Conservation (phyloP, 2,113 vertebrate genomes). For the Catharus minimus region DNA sequence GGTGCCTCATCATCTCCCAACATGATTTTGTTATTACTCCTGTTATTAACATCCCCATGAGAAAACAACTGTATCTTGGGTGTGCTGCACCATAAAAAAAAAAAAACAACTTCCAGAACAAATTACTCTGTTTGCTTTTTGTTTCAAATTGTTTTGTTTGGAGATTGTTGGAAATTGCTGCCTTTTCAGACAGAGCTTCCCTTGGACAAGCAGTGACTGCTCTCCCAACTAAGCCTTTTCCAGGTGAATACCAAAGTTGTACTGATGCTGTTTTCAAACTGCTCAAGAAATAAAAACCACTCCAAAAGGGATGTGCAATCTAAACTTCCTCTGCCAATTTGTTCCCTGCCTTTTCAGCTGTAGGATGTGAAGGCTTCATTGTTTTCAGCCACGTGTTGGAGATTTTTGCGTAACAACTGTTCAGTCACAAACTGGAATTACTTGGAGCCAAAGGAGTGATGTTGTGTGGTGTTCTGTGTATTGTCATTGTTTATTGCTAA, state of each 20-base stretch:
- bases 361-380: background rate
- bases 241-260: constrained; percentile 44
- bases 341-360: background rate
- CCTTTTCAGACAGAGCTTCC: background rate
- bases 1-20: background rate
- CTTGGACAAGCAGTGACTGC: background rate
- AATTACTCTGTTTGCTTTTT: background rate
- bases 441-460: constrained; percentile 14
- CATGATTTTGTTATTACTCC: background rate
- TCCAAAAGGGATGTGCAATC: constrained; percentile 28
- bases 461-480: background rate
- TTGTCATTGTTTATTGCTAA: background rate
- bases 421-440: background rate
- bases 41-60: background rate
- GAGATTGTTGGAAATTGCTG: background rate
- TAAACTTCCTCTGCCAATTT: background rate
- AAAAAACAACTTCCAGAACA: background rate
- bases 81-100: background rate
- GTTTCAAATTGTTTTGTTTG: background rate
- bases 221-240: background rate
- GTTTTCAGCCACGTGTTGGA: background rate
- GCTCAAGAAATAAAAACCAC: constrained; percentile 4
- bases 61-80: background rate
- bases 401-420: background rate
- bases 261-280: constrained; percentile 9